Evolutionary conservation across 2,113 vertebrate genomes (phyloP).

Genomic region (Elaphurus davidianus): DNA sequence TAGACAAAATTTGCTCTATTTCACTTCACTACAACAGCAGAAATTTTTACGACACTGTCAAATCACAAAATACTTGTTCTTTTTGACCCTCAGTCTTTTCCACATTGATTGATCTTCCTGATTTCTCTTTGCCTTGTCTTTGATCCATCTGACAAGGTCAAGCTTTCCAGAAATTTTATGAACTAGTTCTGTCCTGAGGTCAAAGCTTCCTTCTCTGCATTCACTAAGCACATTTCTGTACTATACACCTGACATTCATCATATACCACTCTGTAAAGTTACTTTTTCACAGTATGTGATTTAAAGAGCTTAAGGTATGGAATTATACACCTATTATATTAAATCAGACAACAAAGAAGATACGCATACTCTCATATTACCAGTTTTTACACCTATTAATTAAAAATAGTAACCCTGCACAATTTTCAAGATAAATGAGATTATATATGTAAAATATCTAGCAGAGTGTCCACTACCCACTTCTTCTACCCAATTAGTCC

Average conservation of each 20-base stretch:
- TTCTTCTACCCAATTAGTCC: background rate
- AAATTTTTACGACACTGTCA: background rate
- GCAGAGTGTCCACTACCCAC: background rate
- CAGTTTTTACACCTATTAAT: background rate
- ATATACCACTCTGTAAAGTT: background rate
- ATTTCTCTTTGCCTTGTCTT: background rate
- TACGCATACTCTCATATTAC: background rate
- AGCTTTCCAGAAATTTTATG: background rate
- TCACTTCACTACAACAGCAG: background rate
- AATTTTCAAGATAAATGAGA: background rate
- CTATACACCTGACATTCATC: background rate
- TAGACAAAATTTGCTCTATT: background rate
- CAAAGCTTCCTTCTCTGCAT: background rate
- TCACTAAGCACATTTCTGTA: background rate
- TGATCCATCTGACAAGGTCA: background rate
- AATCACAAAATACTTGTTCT: constrained; percentile 6
- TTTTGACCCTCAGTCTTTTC: background rate
- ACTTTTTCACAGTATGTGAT: background rate
- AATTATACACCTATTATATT: background rate
- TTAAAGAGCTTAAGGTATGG: background rate
- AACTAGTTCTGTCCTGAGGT: background rate
- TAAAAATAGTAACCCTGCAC: background rate
- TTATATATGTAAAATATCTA: background rate
- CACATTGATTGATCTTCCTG: background rate
- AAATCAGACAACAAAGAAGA: background rate